phyloP scores from a whole-genome alignment of 1,140 invertebrate species.

The Drosophila watanabei region DNA sequence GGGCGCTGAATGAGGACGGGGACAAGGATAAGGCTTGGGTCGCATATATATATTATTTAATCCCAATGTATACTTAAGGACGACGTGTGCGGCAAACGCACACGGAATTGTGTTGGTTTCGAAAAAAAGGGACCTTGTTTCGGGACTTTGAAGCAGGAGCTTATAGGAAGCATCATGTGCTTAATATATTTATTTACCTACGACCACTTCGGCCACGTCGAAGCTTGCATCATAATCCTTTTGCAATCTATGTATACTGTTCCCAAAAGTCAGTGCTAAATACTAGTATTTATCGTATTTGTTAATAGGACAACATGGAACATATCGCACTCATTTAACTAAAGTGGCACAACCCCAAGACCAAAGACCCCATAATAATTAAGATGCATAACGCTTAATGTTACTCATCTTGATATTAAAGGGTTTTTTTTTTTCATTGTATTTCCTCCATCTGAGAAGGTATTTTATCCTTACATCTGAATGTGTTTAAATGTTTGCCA shows the following conservation, averaged over 20 bases:
- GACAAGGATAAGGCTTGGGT: background rate
- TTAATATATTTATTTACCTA: constrained; percentile 42
- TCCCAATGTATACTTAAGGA: constrained; percentile 42
- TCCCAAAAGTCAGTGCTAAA: constrained; percentile 29
- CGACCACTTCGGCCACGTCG: constrained; percentile 25
- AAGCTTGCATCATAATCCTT: constrained; percentile 29
- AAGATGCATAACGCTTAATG: background rate
- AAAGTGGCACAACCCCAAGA: constrained; percentile 8
- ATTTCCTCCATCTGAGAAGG: background rate
- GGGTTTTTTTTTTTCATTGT: background rate
- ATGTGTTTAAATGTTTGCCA: constrained; percentile 8
- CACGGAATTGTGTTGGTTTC: constrained; percentile 37
- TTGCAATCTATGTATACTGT: constrained; percentile 36
- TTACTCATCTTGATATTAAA: background rate
- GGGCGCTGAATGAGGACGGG: constrained; percentile 22
- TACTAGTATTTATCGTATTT: constrained; percentile 33
- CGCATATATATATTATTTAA: constrained; percentile 27
- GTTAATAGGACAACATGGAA: constrained; percentile 21
- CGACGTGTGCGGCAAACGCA: constrained; percentile 26
- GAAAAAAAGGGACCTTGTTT: constrained; percentile 8
- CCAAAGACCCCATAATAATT: background rate
- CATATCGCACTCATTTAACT: constrained; percentile 32
- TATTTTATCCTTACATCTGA: background rate
- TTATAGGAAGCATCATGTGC: constrained; percentile 19
- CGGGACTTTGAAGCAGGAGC: constrained; percentile 22